Percentiles rank a stretch among this genome's conserved stretches.
Evolutionary conservation across 1,140 invertebrate species (phyloP).

Genomic region (Drosophila gunungcola): DNA sequence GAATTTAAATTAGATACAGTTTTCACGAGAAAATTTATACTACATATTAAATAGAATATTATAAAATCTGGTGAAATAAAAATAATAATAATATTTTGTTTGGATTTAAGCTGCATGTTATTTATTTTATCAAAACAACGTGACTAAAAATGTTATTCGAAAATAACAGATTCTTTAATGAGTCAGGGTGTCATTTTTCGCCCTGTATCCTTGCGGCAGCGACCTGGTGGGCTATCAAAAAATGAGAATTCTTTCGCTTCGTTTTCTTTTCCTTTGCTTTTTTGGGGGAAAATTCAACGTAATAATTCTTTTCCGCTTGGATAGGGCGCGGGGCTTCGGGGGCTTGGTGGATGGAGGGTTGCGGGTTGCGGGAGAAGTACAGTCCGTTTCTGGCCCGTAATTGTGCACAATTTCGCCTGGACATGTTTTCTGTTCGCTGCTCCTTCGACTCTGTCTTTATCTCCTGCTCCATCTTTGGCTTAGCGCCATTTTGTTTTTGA

Average conservation of each 20-base stretch:
- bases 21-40: too few species aligned
- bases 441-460: slow-evolving; percentile 10
- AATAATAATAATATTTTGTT: too few species aligned
- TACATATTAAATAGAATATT: too few species aligned
- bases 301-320: slow-evolving; percentile 84
- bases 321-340: slow-evolving; percentile 43
- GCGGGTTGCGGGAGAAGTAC: slow-evolving; percentile 4
- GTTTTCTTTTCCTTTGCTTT: slow-evolving; percentile 47
- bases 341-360: not conserved
- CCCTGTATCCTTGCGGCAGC: slow-evolving; percentile 33
- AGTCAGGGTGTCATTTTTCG: not conserved
- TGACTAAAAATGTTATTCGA: too few species aligned
- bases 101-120: too few species aligned
- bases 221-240: slow-evolving; percentile 72
- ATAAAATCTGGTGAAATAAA: too few species aligned
- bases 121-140: too few species aligned
- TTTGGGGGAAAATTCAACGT: slow-evolving; percentile 71
- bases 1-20: too few species aligned
- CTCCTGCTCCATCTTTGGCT: slow-evolving; percentile 24
- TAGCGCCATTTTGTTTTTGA: slow-evolving; percentile 54
- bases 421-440: slow-evolving; percentile 55
- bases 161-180: too few species aligned
- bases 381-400: slow-evolving; percentile 54
- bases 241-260: slow-evolving; percentile 67
- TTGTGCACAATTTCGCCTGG: slow-evolving; percentile 77